Evolutionary conservation across 2,113 vertebrate genomes (phyloP), one percentile per base, ranked within the genome.

Genomic region (Gymnorhina tibicen): DNA sequence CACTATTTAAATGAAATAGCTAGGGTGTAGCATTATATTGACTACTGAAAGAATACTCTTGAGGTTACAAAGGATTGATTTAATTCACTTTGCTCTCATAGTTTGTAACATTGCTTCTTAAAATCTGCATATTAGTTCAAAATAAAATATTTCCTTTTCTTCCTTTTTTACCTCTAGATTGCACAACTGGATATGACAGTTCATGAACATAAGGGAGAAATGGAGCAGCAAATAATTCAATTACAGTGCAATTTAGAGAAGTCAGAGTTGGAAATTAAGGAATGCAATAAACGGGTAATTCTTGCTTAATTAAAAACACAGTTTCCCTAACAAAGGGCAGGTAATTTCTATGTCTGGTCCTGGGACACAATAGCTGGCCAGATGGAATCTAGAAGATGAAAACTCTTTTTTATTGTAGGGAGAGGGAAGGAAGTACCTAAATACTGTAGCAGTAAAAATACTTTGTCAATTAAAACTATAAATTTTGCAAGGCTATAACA

Each of bases 101-200:
- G 19, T 96, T 70, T 87, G 22, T 75, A 76, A 58, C 39, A 52
- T 32, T 70, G 11, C 49, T 81, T 58, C 52, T 72, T 74, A 52
- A 85, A 76, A 80, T 83, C 23, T 55, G 9, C 26, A 13, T 69
- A 39, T 6, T 62, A 39, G 16, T 73, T 76, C 4, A 82, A 76
- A 95, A 64, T 67, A 53, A 76, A 82, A 21, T 44, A 46, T 17
- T 56, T 83, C 5, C 1, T 30, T 64, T 73, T 85, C 24, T 58
- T 93, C 30, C 39, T 44, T 64, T 83, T 87, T 93, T 93, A 47
- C 76, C n/a, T 95, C 95, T 97, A 99, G 99, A 98, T 99, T 87
- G 97, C 97, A 49, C 98, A 99, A 96, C 95, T 99, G 97, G 99
- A 99, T 76, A 98, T 98, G 97, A 98, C 97, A 88, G 98, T 99